Conservation (phyloP, 2,797 vertebrate species). For the Columba guinea region DNA sequence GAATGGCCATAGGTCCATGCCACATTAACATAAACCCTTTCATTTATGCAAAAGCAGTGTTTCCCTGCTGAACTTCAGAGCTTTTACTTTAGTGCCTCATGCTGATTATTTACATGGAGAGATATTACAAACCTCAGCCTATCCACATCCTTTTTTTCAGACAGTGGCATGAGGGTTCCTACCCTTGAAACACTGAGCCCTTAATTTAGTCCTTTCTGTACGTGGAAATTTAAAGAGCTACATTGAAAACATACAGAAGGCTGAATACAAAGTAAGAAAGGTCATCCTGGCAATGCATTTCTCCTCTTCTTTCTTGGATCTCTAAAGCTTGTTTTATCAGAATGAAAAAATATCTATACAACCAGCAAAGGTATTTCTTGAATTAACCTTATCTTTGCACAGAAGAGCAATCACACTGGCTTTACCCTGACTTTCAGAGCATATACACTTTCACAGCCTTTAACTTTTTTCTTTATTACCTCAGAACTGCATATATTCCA, state of each 20-base stretch:
- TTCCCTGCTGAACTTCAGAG: neutral
- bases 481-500: neutral
- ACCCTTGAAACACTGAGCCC: neutral
- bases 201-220: neutral
- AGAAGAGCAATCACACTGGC: neutral
- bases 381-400: neutral
- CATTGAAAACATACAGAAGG: neutral
- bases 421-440: neutral
- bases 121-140: neutral
- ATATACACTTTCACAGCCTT: neutral
- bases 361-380: neutral
- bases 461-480: neutral
- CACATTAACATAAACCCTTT: neutral
- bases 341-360: neutral
- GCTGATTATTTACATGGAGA: neutral
- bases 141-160: neutral
- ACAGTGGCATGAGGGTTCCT: neutral
- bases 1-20: fast-evolving
- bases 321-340: neutral
- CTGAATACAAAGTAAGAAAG: neutral
- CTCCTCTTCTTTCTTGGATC: neutral
- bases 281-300: neutral
- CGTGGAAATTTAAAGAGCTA: neutral
- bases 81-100: neutral
- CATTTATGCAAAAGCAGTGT: neutral